Evolutionary conservation across 2,888 invertebrate genomes (phyloP).

Genomic region (Microdon myrmicae): DNA sequence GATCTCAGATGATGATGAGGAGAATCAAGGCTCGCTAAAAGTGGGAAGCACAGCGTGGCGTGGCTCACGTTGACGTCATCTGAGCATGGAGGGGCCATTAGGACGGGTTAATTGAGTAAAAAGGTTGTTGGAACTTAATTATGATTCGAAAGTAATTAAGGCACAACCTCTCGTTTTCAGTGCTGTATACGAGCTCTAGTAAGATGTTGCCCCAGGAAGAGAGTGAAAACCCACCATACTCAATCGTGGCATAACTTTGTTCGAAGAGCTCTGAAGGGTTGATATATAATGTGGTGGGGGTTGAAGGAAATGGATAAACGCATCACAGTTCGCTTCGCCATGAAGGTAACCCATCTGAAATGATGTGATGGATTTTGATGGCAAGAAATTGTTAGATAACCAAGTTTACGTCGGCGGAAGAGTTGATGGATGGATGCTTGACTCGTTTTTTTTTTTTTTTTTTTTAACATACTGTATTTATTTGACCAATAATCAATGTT

Average conservation of each 20-base stretch:
- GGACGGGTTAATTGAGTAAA: conserved; percentile 49
- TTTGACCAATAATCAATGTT: too few relatives aligned
- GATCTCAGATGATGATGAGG: neutral
- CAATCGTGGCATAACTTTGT: conserved; percentile 27
- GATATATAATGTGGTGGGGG: conserved; percentile 1
- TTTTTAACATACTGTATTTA: too few relatives aligned
- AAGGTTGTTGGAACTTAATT: conserved; percentile 49
- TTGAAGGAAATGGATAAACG: conserved; percentile 19
- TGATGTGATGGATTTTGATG: conserved; percentile 50
- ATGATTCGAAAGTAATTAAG: conserved; percentile 46
- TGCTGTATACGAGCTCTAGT: neutral
- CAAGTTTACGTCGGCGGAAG: conserved; percentile 15
- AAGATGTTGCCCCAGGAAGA: neutral
- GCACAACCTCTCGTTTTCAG: conserved; percentile 24
- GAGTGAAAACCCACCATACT: neutral
- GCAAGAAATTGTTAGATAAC: conserved; percentile 36
- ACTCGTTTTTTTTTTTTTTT: too few relatives aligned
- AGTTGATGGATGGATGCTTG: conserved; percentile 7
- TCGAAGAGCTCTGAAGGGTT: conserved; percentile 9
- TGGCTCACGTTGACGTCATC: conserved; percentile 12
- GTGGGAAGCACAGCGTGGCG: too few relatives aligned
- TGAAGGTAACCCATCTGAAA: conserved; percentile 38
- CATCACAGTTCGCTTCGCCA: conserved; percentile 24
- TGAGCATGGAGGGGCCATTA: conserved; percentile 33
- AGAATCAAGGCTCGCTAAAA: neutral